A percentile compares a stretch with the other conserved stretches of the same genome.
phyloP scores from a whole-genome alignment of 2,113 vertebrate species.

The Psilopogon haemacephalus region DNA sequence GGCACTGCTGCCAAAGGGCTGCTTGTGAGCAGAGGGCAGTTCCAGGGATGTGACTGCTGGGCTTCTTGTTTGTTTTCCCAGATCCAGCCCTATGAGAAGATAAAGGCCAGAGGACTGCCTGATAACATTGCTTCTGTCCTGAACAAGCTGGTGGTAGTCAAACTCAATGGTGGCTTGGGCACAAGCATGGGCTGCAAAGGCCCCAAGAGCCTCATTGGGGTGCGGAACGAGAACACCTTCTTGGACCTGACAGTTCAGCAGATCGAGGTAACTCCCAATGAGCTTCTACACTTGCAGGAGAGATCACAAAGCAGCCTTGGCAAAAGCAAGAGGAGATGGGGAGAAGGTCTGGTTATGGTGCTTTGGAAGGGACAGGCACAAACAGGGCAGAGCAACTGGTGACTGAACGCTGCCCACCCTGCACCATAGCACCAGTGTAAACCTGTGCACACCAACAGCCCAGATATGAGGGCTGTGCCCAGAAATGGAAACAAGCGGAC shows the following conservation, averaged over 20 bases:
- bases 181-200: constrained; percentile 99
- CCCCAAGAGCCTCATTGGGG: constrained; percentile 95
- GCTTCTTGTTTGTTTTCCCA: constrained; percentile 33
- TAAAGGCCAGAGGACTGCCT: constrained; percentile 83
- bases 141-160: constrained; percentile 93
- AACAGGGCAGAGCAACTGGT: accelerated
- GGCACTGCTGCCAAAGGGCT: no score
- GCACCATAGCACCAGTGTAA: not conserved
- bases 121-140: constrained; percentile 83
- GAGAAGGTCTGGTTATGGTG: accelerated
- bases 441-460: not conserved
- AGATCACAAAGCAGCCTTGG: not conserved
- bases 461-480: not conserved
- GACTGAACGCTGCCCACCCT: not conserved
- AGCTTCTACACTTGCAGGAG: not conserved
- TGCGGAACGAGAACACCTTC: constrained; percentile 96
- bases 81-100: constrained; percentile 94
- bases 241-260: constrained; percentile 96
- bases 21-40: no score
- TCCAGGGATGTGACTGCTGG: not conserved
- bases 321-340: not conserved
- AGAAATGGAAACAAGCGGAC: not conserved
- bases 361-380: not conserved
- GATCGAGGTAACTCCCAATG: constrained; percentile 84
- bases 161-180: constrained; percentile 94